Evolutionary conservation across 2,888 invertebrate species (phyloP).

Genomic region (Onthophagus sagittarius): DNA sequence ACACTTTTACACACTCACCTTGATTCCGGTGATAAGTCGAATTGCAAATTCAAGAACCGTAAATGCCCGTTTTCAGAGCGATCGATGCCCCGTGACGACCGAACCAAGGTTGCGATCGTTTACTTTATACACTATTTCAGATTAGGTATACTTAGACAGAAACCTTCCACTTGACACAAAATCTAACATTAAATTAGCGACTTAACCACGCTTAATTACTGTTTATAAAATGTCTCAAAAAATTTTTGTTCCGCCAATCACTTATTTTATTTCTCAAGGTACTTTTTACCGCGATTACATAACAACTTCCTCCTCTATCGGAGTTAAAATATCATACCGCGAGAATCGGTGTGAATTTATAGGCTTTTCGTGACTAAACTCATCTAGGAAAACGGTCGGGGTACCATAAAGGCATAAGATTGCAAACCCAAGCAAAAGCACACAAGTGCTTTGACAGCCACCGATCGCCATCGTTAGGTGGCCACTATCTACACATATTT

Average conservation of each 20-base stretch:
- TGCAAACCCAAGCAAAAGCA: neutral
- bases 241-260: neutral
- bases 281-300: neutral
- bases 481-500: neutral
- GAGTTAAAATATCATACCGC: neutral
- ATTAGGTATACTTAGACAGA: no score
- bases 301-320: neutral
- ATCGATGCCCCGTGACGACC: neutral
- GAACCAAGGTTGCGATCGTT: neutral
- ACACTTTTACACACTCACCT: constrained; percentile 31
- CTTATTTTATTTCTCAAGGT: neutral
- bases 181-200: neutral
- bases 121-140: neutral
- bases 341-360: constrained; percentile 4
- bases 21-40: constrained; percentile 26
- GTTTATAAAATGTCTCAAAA: neutral
- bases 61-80: constrained; percentile 10
- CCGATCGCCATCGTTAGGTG: neutral
- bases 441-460: neutral
- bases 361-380: constrained; percentile 26
- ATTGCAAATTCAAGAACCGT: constrained; percentile 23
- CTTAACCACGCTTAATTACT: constrained; percentile 12
- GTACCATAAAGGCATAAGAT: constrained; percentile 28
- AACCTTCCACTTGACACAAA: no score
- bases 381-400: constrained; percentile 25